Evolutionary conservation across 2,113 vertebrate species (phyloP).

Genomic region (Actenoides hombroni): DNA sequence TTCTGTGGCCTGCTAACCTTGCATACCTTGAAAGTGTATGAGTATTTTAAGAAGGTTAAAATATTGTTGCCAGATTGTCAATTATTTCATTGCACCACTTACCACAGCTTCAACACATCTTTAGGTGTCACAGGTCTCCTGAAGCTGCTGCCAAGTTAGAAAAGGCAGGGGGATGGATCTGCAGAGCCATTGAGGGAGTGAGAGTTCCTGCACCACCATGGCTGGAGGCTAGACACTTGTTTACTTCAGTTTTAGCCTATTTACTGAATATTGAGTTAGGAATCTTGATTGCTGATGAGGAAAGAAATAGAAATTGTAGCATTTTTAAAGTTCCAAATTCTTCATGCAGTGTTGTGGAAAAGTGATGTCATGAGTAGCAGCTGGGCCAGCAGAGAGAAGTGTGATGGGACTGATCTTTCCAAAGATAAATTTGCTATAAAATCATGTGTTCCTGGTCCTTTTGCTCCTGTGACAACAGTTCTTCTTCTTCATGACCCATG

Average conservation of each 20-base stretch:
- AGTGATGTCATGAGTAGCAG: not conserved
- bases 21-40: not conserved
- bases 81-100: not conserved
- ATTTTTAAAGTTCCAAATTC: not conserved
- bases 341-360: not conserved
- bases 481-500: not conserved
- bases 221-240: not conserved
- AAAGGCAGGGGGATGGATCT: not conserved
- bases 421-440: not conserved
- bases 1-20: not conserved
- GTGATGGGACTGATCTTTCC: not conserved
- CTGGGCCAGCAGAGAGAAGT: not conserved
- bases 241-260: not conserved
- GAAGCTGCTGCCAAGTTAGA: not conserved
- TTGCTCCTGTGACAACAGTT: not conserved
- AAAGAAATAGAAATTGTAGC: not conserved
- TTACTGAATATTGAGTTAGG: not conserved
- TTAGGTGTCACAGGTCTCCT: not conserved
- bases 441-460: not conserved
- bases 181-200: not conserved
- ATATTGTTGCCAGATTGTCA: not conserved
- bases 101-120: not conserved
- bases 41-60: constrained; percentile 1
- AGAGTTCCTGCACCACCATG: not conserved
- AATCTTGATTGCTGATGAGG: not conserved